phyloP scores from a whole-genome alignment of 2,888 invertebrate genomes.

The Psylliodes chrysocephalus region DNA sequence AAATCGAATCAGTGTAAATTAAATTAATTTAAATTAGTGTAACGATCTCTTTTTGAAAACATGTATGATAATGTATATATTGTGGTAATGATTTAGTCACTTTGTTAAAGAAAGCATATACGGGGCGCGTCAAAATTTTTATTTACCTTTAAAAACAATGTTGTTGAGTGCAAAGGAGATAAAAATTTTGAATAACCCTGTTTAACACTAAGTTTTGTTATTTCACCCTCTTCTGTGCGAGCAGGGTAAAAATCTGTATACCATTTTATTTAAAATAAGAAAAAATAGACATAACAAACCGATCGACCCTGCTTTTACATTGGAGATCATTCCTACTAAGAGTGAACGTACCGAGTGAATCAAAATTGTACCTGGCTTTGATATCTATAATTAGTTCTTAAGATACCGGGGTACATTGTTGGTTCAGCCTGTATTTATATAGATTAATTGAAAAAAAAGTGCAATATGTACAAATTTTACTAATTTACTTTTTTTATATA shows the following conservation, averaged over 20 bases:
- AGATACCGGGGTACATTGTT: slow-evolving; percentile 1
- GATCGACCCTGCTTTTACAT: slow-evolving; percentile 48
- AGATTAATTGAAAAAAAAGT: slow-evolving; percentile 67
- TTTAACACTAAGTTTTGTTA: slow-evolving; percentile 46
- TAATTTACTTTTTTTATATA: slow-evolving; percentile 63
- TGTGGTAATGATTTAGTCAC: slow-evolving; percentile 45
- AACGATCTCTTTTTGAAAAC: slow-evolving; percentile 39
- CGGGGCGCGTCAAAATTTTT: neutral
- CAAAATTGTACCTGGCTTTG: slow-evolving; percentile 15
- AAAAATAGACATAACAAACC: too few relatives aligned
- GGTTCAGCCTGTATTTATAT: slow-evolving; percentile 33
- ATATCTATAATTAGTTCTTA: slow-evolving; percentile 14
- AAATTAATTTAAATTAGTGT: slow-evolving; percentile 29
- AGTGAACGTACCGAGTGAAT: slow-evolving; percentile 51
- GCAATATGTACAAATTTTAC: slow-evolving; percentile 81
- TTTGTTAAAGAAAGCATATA: slow-evolving; percentile 38
- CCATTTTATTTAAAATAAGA: slow-evolving; percentile 28
- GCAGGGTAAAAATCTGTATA: slow-evolving; percentile 34
- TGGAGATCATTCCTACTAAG: slow-evolving; percentile 56
- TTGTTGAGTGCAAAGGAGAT: neutral
- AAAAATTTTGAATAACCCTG: neutral
- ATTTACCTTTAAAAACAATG: neutral
- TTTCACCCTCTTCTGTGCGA: slow-evolving; percentile 52
- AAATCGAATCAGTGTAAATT: neutral
- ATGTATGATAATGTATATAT: slow-evolving; percentile 53